Evolutionary conservation across 1,140 invertebrate genomes (phyloP).

Genomic region (Drosophila auraria): DNA sequence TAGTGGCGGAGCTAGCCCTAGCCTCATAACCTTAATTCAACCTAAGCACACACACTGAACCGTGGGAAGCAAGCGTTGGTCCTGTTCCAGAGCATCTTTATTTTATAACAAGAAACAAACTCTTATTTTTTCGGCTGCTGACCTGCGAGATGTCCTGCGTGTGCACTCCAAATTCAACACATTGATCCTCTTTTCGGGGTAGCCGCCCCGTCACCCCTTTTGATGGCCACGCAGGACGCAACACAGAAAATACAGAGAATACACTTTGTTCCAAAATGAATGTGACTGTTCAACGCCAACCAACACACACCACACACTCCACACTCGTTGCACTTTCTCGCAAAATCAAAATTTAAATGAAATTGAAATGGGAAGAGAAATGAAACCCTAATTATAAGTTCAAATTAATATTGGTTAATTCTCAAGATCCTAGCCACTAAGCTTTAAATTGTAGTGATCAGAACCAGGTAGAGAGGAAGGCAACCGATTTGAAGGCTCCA

Average conservation of each 20-base stretch:
- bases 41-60: conserved; percentile 11
- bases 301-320: not conserved
- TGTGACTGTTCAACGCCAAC: conserved; percentile 39
- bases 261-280: not conserved
- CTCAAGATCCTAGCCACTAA: conserved; percentile 41
- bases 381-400: conserved; percentile 29
- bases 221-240: conserved; percentile 2
- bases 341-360: conserved; percentile 23
- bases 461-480: not conserved
- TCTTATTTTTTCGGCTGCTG: not conserved
- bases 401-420: conserved; percentile 23
- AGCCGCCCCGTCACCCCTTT: not conserved
- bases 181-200: not conserved
- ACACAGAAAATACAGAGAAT: not conserved
- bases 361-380: conserved; percentile 15
- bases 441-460: conserved; percentile 47
- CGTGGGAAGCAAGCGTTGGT: conserved; percentile 25
- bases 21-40: conserved; percentile 19
- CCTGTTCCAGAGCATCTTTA: conserved; percentile 22
- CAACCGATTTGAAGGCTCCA: conserved; percentile 22
- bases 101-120: not conserved
- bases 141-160: conserved; percentile 2
- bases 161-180: not conserved
- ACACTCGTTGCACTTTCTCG: conserved; percentile 8
- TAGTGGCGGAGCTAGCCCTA: conserved; percentile 8